phyloP scores from a whole-genome alignment of 2,797 vertebrate species.

The Neosilurus hyrtlii region DNA sequence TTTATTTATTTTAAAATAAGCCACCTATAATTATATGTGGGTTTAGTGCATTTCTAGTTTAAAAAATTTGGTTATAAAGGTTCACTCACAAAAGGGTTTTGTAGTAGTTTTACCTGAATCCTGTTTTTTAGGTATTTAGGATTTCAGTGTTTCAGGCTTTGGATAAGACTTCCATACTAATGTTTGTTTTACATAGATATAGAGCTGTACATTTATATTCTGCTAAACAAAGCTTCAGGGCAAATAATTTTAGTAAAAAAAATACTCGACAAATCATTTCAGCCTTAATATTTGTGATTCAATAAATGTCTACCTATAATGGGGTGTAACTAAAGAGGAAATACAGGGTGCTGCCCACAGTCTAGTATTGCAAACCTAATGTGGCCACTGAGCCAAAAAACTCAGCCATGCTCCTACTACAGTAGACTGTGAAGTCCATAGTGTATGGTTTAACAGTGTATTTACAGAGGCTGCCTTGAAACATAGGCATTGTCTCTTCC shows the following conservation, averaged over 20 bases:
- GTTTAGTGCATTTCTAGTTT: neutral
- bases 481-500: conserved; percentile 53
- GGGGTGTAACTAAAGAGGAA: neutral
- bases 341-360: neutral
- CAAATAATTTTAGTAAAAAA: too few relatives aligned
- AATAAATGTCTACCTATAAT: neutral
- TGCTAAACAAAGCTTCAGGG: too few relatives aligned
- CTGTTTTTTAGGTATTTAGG: neutral
- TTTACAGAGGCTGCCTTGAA: neutral
- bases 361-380: neutral
- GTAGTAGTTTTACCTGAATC: neutral
- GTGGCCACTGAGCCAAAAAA: neutral
- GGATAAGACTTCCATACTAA: neutral
- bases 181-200: neutral
- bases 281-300: neutral
- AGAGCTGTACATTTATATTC: too few relatives aligned
- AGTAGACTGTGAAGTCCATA: neutral
- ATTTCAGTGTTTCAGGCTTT: neutral
- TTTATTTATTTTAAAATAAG: neutral
- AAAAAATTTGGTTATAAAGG: neutral
- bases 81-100: neutral
- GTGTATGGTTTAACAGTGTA: neutral
- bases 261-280: too few relatives aligned
- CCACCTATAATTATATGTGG: neutral
- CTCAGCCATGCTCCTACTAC: neutral